These are phyloP conservation scores for Scomber japonicus DNA, from an alignment of 2,113 vertebrate genomes.

Conservation along the genomic window DNA sequence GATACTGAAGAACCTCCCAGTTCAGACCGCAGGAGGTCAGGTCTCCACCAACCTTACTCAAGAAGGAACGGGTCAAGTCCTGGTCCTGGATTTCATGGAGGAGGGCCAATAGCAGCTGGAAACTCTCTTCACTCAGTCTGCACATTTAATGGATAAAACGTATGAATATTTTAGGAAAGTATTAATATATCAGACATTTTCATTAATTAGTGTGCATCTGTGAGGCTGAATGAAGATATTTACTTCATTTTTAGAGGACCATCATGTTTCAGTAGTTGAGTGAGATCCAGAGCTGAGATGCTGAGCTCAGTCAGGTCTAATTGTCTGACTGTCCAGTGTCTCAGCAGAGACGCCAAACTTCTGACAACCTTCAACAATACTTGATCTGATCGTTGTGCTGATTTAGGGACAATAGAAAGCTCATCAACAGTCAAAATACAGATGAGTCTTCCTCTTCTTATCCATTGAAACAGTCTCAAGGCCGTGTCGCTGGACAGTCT, in stretches of 20 bases:
- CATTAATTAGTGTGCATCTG: neutral
- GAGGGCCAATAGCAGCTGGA: conserved; percentile 8
- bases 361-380: neutral
- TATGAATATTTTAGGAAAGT: neutral
- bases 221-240: neutral
- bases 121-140: conserved; percentile 16
- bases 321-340: conserved; percentile 29
- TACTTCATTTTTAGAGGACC: conserved; percentile 46
- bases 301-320: conserved; percentile 43
- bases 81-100: conserved; percentile 34
- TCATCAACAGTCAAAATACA: neutral
- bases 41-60: conserved; percentile 38
- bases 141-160: neutral
- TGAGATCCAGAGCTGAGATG: conserved; percentile 36
- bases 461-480: conserved; percentile 27
- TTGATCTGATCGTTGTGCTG: neutral
- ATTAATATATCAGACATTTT: fast-evolving
- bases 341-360: conserved; percentile 38
- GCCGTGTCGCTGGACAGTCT: conserved; percentile 26
- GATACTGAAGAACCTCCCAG: conserved; percentile 49
- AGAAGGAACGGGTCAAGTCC: conserved; percentile 12
- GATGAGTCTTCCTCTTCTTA: conserved; percentile 3
- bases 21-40: conserved; percentile 40
- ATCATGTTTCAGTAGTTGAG: conserved; percentile 38
- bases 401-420: conserved; percentile 4